Evolutionary conservation across 2,888 invertebrate species (phyloP).

Genomic region (Nowickia ferox): DNA sequence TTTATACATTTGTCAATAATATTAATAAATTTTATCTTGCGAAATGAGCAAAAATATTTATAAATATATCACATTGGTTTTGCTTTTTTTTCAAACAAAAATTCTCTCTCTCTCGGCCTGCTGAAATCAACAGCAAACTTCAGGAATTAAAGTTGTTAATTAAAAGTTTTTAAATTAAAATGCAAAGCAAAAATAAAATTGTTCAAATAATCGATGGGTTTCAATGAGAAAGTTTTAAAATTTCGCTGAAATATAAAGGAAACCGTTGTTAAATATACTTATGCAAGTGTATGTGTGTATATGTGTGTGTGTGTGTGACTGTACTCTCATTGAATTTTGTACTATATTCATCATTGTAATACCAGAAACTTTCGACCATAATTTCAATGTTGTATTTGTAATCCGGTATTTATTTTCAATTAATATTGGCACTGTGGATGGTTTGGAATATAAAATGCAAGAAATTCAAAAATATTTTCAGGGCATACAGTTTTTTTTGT

Average conservation of each 20-base stretch:
- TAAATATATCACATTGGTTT: no score
- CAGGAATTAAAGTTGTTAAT: conserved; percentile 58
- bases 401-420: not conserved
- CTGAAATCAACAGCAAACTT: conserved; percentile 38
- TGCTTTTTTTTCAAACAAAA: no score
- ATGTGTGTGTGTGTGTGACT: not conserved
- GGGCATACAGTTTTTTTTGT: no score
- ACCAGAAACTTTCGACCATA: conserved; percentile 44
- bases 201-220: conserved; percentile 57
- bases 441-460: not conserved
- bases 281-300: not conserved
- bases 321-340: conserved; percentile 7
- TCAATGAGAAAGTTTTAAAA: conserved; percentile 61
- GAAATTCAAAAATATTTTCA: no score
- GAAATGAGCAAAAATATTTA: no score
- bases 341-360: conserved; percentile 24
- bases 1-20: no score
- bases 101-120: not conserved
- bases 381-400: conserved; percentile 34
- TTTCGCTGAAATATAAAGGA: conserved; percentile 5
- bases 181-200: conserved; percentile 25
- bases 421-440: conserved; percentile 15
- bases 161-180: conserved; percentile 69
- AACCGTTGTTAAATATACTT: not conserved
- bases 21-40: no score